Conservation (phyloP, 2,888 invertebrate species). For the Dicranocentrus wangi region DNA sequence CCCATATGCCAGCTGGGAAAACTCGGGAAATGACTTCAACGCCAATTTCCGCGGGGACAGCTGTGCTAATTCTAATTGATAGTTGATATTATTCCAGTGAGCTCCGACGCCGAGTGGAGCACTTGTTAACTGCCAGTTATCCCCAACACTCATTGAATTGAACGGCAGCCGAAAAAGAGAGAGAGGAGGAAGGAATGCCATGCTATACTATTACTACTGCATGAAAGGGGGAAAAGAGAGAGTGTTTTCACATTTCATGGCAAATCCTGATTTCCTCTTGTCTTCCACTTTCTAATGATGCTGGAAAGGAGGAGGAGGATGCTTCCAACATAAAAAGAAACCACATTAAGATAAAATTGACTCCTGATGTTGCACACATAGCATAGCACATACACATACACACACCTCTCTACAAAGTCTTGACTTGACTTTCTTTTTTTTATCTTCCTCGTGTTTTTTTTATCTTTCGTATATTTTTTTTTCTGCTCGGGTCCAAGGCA, state of each 20-base stretch:
- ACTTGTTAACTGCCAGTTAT: background rate
- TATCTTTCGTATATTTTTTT: no score
- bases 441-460: no score
- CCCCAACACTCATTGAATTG: background rate
- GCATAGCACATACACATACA: no score
- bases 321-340: background rate
- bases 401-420: no score
- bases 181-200: background rate
- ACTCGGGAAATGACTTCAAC: background rate
- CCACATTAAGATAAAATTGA: slow-evolving; percentile 34
- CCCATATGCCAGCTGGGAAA: background rate
- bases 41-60: background rate
- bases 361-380: no score
- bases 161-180: background rate
- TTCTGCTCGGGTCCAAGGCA: no score
- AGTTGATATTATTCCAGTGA: background rate
- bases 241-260: background rate
- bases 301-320: background rate
- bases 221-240: background rate
- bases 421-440: no score
- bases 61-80: background rate
- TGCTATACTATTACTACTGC: background rate
- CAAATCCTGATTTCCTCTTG: no score
- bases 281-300: background rate
- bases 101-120: background rate